These are phyloP conservation scores for Morinoia aosen DNA, from an alignment of 2,888 invertebrate species.

Conservation along the genomic window DNA sequence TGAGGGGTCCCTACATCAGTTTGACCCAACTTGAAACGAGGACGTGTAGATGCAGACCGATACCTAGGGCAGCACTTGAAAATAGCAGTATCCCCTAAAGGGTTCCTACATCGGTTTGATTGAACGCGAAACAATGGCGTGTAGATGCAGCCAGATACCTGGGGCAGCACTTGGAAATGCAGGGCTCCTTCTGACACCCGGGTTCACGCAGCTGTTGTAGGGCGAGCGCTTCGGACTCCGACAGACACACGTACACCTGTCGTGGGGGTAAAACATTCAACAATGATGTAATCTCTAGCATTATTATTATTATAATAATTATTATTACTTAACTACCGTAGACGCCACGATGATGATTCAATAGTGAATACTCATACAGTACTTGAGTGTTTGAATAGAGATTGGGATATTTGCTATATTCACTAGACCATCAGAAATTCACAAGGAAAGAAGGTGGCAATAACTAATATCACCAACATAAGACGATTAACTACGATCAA, in stretches of 20 bases:
- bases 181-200: conserved; percentile 59
- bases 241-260: conserved; percentile 64
- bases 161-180: conserved; percentile 66
- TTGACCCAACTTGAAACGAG: no score
- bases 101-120: no score
- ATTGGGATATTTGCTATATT: no score
- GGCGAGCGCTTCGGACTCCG: conserved; percentile 58
- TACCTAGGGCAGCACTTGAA: conserved; percentile 63
- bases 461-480: no score
- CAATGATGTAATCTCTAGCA: background rate
- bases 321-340: background rate
- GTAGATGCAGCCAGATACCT: background rate
- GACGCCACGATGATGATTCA: background rate
- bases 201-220: conserved; percentile 60
- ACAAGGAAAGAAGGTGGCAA: background rate
- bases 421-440: background rate
- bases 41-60: background rate
- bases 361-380: no score
- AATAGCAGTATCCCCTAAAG: conserved; percentile 54
- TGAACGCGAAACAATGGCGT: no score
- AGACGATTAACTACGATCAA: background rate
- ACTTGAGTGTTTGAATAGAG: no score
- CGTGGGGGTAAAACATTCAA: background rate
- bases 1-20: no score
- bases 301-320: background rate